phyloP scores from a whole-genome alignment of 1,140 invertebrate genomes.

The Drosophila santomea region DNA sequence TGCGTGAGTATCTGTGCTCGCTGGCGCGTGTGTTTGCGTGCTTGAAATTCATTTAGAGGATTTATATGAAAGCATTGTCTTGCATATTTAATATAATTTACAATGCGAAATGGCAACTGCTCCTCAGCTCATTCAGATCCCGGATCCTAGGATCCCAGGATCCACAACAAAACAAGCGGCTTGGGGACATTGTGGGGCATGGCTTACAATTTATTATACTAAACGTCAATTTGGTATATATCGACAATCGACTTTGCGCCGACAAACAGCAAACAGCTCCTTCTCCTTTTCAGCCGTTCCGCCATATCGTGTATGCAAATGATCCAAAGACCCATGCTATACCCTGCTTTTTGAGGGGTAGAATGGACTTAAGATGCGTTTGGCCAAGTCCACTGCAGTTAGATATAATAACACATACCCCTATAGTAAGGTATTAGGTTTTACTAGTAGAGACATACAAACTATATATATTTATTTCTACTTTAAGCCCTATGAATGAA shows the following conservation, averaged over 20 bases:
- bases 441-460: too few relatives aligned
- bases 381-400: too few relatives aligned
- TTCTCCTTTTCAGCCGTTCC: slow-evolving; percentile 27
- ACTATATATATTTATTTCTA: too few relatives aligned
- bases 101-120: slow-evolving; percentile 53
- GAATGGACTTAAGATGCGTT: background rate
- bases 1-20: slow-evolving; percentile 35
- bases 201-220: slow-evolving; percentile 74
- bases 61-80: slow-evolving; percentile 79
- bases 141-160: background rate
- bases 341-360: background rate
- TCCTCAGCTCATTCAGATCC: slow-evolving; percentile 13
- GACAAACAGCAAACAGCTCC: slow-evolving; percentile 51
- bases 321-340: slow-evolving; percentile 20
- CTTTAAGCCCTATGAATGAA: too few relatives aligned
- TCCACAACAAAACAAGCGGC: slow-evolving; percentile 29
- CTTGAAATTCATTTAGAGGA: slow-evolving; percentile 81
- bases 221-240: slow-evolving; percentile 78
- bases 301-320: slow-evolving; percentile 59
- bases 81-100: slow-evolving; percentile 82
- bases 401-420: too few relatives aligned
- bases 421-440: too few relatives aligned
- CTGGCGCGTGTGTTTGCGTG: slow-evolving; percentile 78
- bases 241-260: slow-evolving; percentile 65
- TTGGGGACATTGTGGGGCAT: slow-evolving; percentile 35